A percentile compares a stretch with the other conserved stretches of the same genome.
Evolutionary conservation across 2,797 vertebrate genomes (phyloP).

Genomic region (Phoebastria nigripes): DNA sequence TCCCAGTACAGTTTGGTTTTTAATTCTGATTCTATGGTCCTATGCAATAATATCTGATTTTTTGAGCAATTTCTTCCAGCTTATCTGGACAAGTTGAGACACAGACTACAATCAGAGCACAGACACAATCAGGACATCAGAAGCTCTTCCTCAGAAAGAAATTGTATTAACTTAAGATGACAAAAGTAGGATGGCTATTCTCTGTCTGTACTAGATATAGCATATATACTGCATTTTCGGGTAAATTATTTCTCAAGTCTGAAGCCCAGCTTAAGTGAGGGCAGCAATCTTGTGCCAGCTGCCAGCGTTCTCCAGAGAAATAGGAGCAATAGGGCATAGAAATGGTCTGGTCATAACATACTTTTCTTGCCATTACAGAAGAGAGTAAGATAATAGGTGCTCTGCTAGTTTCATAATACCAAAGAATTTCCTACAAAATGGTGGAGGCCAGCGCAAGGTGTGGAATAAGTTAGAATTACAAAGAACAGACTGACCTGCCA

Average conservation of each 20-base stretch:
- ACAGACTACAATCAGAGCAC: not conserved
- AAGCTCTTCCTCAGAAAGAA: not conserved
- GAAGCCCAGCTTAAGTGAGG: not conserved
- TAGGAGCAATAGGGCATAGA: not conserved
- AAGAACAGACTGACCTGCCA: not conserved
- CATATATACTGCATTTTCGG: not conserved
- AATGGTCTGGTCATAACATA: not conserved
- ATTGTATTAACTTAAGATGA: not conserved
- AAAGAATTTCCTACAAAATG: not conserved
- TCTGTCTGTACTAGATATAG: not conserved
- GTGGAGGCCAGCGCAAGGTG: not conserved
- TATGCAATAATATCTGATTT: not conserved
- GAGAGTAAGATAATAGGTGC: not conserved
- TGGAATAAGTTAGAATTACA: not conserved
- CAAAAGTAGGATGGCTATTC: not conserved
- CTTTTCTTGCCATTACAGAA: constrained; percentile 6
- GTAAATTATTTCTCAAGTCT: not conserved
- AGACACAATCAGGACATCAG: not conserved
- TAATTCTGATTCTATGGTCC: not conserved
- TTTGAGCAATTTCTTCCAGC: not conserved
- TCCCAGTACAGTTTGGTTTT: not conserved
- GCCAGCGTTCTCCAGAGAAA: not conserved
- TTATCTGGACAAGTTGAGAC: not conserved
- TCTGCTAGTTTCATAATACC: not conserved
- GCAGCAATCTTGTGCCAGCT: constrained; percentile 18